Evolutionary conservation across 2,888 invertebrate species (phyloP).

Genomic region (Polia nebulosa): DNA sequence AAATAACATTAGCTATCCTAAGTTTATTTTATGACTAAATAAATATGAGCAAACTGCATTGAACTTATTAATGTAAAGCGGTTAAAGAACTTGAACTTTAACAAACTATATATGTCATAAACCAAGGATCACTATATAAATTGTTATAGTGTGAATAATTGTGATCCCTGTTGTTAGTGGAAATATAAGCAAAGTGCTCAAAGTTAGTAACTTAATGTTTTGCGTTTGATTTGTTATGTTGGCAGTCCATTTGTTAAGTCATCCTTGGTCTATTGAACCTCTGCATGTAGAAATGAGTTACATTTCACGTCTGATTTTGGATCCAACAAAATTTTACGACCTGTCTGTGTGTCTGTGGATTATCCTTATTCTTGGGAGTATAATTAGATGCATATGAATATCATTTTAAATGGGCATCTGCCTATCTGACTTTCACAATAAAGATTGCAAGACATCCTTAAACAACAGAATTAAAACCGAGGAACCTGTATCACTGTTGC

Average conservation of each 20-base stretch:
- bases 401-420: neutral
- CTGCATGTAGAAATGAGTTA: constrained; percentile 10
- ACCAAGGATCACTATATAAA: constrained; percentile 16
- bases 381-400: no score
- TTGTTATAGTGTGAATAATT: no score
- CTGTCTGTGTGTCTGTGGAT: neutral
- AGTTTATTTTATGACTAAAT: constrained; percentile 33
- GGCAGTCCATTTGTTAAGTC: constrained; percentile 13
- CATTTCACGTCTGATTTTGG: constrained; percentile 30
- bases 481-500: constrained; percentile 2
- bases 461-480: neutral
- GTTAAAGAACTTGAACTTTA: constrained; percentile 16
- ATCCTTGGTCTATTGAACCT: constrained; percentile 23
- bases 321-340: neutral
- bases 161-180: neutral
- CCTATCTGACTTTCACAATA: no score
- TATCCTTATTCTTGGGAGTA: neutral
- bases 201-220: no score
- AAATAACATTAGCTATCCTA: constrained; percentile 76
- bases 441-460: neutral
- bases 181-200: no score
- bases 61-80: constrained; percentile 27
- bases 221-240: neutral
- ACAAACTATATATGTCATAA: constrained; percentile 1
- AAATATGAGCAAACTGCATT: constrained; percentile 41